Conservation (phyloP, 2,888 invertebrate species). For the Noctua fimbriata region DNA sequence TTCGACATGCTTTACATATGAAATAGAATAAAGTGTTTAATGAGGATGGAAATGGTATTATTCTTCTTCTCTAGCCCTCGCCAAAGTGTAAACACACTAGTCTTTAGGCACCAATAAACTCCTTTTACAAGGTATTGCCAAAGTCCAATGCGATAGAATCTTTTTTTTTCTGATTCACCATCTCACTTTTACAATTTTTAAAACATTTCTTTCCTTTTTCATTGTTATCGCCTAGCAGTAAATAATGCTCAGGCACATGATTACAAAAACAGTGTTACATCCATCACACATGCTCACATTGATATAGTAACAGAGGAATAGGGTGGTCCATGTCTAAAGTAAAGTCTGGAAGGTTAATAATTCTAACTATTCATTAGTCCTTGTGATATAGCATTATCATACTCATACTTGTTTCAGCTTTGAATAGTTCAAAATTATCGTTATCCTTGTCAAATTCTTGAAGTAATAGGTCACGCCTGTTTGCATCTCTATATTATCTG, state of each 20-base stretch:
- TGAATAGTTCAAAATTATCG: constrained; percentile 59
- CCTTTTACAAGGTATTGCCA: constrained; percentile 54
- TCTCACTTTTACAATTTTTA: constrained; percentile 49
- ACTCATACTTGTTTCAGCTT: constrained; percentile 56
- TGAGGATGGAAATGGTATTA: constrained; percentile 62
- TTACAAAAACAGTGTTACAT: constrained; percentile 53
- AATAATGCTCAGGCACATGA: constrained; percentile 43
- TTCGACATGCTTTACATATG: constrained; percentile 78
- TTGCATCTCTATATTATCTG: constrained; percentile 55
- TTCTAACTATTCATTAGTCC: constrained; percentile 62
- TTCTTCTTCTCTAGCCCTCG: constrained; percentile 61
- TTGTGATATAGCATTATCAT: constrained; percentile 57
- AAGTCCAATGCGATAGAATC: constrained; percentile 58
- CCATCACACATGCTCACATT: constrained; percentile 57
- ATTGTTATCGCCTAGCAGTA: constrained; percentile 47
- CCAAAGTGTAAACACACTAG: constrained; percentile 59
- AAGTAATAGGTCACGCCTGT: constrained; percentile 51
- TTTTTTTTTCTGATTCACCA: constrained; percentile 54
- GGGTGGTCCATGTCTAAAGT: constrained; percentile 57
- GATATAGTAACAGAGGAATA: constrained; percentile 48
- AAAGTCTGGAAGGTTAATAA: constrained; percentile 60
- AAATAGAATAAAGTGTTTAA: constrained; percentile 75
- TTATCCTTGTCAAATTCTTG: constrained; percentile 61
- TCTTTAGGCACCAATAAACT: constrained; percentile 53
- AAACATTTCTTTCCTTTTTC: constrained; percentile 47